Evolutionary conservation across 2,113 vertebrate species (phyloP).

Genomic region (Oxygymnocypris stewartii): DNA sequence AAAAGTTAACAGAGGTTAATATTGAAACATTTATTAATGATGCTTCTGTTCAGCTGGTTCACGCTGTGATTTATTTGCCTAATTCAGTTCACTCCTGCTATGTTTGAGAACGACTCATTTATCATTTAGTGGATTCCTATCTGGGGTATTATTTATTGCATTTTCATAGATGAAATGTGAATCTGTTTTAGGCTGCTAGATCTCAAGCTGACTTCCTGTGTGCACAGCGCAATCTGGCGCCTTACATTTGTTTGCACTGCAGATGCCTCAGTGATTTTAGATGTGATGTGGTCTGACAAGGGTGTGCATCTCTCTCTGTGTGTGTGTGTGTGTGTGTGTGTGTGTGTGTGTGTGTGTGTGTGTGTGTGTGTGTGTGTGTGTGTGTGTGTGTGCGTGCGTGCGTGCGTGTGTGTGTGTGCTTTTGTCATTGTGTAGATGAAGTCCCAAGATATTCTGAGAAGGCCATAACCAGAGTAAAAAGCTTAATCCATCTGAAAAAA

Average conservation of each 20-base stretch:
- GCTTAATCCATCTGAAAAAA: background rate
- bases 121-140: background rate
- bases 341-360: constrained; percentile 41
- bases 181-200: background rate
- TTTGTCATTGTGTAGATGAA: constrained; percentile 66
- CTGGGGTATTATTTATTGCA: background rate
- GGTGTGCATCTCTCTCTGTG: background rate
- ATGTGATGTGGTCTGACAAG: constrained; percentile 68
- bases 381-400: too few relatives aligned
- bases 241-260: constrained; percentile 68
- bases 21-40: background rate
- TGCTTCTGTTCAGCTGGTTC: background rate
- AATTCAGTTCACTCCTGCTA: background rate
- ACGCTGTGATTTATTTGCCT: background rate
- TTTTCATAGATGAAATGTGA: background rate
- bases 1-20: background rate
- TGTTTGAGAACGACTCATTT: background rate
- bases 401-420: constrained; percentile 67
- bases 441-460: constrained; percentile 61
- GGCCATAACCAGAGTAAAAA: constrained; percentile 20
- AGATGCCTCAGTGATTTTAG: constrained; percentile 65
- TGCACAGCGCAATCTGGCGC: constrained; percentile 45
- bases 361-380: too few relatives aligned
- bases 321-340: constrained; percentile 41
- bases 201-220: constrained; percentile 37